Evolutionary conservation across 1,140 invertebrate genomes (phyloP).

Genomic region (Doryteuthis pealeii): DNA sequence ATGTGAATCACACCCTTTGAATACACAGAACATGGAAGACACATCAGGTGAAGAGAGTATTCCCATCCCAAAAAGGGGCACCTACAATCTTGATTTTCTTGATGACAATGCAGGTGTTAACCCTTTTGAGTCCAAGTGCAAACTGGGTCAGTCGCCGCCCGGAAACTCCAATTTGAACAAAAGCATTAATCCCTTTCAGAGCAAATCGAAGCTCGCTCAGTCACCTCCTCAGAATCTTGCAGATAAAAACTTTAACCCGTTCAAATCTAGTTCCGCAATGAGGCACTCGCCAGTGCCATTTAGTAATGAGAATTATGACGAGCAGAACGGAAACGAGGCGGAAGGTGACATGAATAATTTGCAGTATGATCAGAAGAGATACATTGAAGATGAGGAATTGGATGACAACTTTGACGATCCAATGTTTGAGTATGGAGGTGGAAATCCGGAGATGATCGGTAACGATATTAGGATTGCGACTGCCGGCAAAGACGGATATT

Average conservation of each 20-base stretch:
- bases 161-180: not conserved
- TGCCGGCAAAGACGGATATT: too few relatives aligned
- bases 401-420: too few relatives aligned
- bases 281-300: constrained; percentile 14
- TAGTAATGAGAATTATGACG: constrained; percentile 12
- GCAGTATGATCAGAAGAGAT: too few relatives aligned
- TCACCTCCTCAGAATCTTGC: constrained; percentile 17
- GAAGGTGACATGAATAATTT: not conserved
- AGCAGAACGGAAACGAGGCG: constrained; percentile 10
- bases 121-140: constrained; percentile 28
- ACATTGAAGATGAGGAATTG: too few relatives aligned
- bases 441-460: too few relatives aligned
- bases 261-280: not conserved
- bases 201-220: constrained; percentile 20
- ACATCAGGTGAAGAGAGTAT: not conserved
- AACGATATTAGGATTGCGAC: too few relatives aligned
- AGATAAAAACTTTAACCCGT: too few relatives aligned
- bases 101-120: constrained; percentile 19
- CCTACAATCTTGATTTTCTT: constrained; percentile 34
- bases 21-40: too few relatives aligned
- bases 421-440: too few relatives aligned
- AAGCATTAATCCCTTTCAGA: constrained; percentile 22
- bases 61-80: constrained; percentile 7
- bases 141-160: constrained; percentile 24
- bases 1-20: too few relatives aligned